Base-by-base conservation (phyloP, 2,113 vertebrate species). In the Bostrychus sinensis region DNA sequence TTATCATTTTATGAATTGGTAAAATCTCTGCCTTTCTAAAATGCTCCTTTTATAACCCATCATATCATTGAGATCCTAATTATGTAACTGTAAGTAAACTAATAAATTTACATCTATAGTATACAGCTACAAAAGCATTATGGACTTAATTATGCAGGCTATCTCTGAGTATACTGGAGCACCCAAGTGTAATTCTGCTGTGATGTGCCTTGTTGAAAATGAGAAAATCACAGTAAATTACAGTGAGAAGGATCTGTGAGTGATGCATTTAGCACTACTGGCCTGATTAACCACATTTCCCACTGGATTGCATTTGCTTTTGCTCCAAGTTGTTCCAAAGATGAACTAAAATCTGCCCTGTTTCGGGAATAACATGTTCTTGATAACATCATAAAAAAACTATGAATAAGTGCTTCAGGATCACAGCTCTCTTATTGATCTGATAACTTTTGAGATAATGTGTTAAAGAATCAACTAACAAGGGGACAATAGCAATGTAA, bases 231-330 rank as follows among this genome's bases (percentile, higher is more conserved):
- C 5, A 38, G 53, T 62, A 14, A 28, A 5, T 50, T 12, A 25
- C 23, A 46, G 61, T 11, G 38, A 70, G 54, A 72, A 20, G 17
- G 59, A 10, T 34, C 60, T 34, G 48, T 74, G 32, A 72, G 45
- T 17, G 41, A 30, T 53, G 58, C 59, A 25, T 56, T 23, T 54
- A n/a, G 12, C 0, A 8, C 60, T 13, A 34, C 30, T 70, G 71
- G 34, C 72, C 80, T 76, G 59, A 64, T 80, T 78, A 80, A 74
- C 73, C 32, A 63, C 53, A 59, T 53, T 64, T 48, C 64, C 34
- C 57, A n/a, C 23, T 55, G 72, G 43, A 76, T 77, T 75, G 50
- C 12, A 23, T 65, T 71, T 67, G 26, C 39, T 51, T 58, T 77
- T 69, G 62, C 54, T 72, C 67, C 79, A 76, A 66, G 25, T 64